These are phyloP conservation scores for Macquaria ambigua DNA, from an alignment of 2,113 vertebrate genomes.

Conservation along the genomic window DNA sequence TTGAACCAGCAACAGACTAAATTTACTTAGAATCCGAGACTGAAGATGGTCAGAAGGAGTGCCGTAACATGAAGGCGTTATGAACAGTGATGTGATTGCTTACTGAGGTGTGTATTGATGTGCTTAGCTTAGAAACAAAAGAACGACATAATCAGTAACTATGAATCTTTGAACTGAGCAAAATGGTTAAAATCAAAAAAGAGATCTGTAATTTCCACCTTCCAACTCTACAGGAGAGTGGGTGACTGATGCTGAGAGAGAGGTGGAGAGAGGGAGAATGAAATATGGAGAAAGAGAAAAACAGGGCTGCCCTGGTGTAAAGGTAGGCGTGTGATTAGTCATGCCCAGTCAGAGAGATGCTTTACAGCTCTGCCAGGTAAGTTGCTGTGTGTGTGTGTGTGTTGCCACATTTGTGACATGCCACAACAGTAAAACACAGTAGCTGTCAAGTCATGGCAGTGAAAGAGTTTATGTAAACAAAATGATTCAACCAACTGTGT, in stretches of 20 bases:
- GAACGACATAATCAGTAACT: not conserved
- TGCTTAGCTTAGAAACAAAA: slow-evolving; percentile 1
- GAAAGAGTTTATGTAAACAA: slow-evolving; percentile 28
- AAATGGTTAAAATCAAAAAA: slow-evolving; percentile 1
- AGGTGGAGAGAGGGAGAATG: not conserved
- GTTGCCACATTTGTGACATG: not conserved
- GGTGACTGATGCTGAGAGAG: not conserved
- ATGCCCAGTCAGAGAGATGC: slow-evolving; percentile 28
- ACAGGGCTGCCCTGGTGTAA: not conserved
- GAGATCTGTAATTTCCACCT: not conserved
- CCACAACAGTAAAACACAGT: slow-evolving; percentile 3
- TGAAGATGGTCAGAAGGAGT: not conserved
- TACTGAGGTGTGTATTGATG: not conserved
- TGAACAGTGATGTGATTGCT: not conserved
- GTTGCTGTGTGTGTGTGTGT: not conserved
- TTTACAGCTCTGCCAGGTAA: slow-evolving; percentile 20
- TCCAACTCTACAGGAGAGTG: not conserved
- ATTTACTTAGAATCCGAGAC: not conserved
- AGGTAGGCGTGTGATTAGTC: slow-evolving; percentile 33
- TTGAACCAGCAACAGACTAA: not conserved
- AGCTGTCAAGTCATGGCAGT: slow-evolving; percentile 12
- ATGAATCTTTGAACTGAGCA: not conserved
- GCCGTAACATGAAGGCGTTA: not conserved
- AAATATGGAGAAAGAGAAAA: not conserved
- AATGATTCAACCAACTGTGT: slow-evolving; percentile 14